Evolutionary conservation across 1,140 invertebrate species (phyloP).

Genomic region (Drosophila ananassae): DNA sequence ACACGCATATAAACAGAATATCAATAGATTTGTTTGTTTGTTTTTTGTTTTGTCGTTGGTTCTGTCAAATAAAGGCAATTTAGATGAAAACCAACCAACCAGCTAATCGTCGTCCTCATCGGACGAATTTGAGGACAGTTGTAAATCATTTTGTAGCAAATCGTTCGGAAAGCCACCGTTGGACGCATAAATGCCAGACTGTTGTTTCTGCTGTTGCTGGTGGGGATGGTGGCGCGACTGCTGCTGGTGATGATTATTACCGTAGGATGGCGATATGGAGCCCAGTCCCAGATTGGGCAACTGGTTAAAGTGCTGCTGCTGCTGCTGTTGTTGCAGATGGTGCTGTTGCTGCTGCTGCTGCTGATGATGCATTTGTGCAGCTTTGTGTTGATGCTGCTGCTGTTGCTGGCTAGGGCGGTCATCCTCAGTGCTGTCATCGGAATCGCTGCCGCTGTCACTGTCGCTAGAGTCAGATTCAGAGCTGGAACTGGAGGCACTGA

Average conservation of each 20-base stretch:
- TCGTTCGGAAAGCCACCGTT: conserved; percentile 85
- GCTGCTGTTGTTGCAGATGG: conserved; percentile 66
- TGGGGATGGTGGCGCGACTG: conserved; percentile 59
- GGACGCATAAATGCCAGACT: conserved; percentile 74
- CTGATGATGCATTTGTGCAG: conserved; percentile 54
- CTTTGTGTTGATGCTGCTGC: conserved; percentile 29
- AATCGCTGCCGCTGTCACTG: conserved; percentile 84
- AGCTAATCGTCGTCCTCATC: conserved; percentile 79
- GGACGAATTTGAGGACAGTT: conserved; percentile 86
- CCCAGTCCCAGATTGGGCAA: conserved; percentile 49
- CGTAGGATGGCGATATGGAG: conserved; percentile 37
- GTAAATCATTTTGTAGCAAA: conserved; percentile 89
- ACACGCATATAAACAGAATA: conserved; percentile 69
- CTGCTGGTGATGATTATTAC: conserved; percentile 62
- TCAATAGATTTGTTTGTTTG: conserved; percentile 39
- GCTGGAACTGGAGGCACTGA: conserved; percentile 79
- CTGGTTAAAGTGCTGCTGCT: conserved; percentile 48
- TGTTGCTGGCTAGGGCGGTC: conserved; percentile 41
- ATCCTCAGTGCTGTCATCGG: conserved; percentile 79
- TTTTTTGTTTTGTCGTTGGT: conserved; percentile 4
- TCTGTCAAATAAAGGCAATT: conserved; percentile 46
- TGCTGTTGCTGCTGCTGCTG: conserved; percentile 38
- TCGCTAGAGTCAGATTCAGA: conserved; percentile 84
- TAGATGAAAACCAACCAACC: conserved; percentile 24
- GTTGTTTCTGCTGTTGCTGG: conserved; percentile 63